Evolutionary conservation across 2,888 invertebrate species (phyloP), one percentile per base, ranked within the genome.

Genomic region (Sturmia bella): DNA sequence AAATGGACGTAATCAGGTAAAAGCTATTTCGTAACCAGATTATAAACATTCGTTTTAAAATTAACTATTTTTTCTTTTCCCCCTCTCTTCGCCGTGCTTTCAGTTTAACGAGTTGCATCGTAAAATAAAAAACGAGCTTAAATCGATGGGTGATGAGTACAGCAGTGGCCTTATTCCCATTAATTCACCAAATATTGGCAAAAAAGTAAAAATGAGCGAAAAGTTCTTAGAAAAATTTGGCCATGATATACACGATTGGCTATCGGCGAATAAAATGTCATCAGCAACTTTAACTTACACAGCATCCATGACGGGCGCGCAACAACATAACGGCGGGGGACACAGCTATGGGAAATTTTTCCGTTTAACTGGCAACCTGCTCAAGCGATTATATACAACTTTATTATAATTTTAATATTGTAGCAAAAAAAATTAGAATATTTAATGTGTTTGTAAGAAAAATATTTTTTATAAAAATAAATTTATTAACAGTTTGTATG

Each of bases 181-280:
- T 12, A 82, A 87, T 48, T 89, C 89, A 0, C 70, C 74, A 1
- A 85, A 84, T 7, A 83, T 89, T 32, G 89, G 89, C 32, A 86
- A 86, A 17, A 87, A 86, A 37, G 70, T 87, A 6, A 85, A 82
- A 19, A 84, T 83, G 6, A 85, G 66, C 12, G 88, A 89, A 74
- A 37, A 77, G 9, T 89, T 89, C 63, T 63, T 85, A 48, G 85
- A 87, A 9, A 88, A 87, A 63, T 89, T 87, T 61, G 87, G 85
- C 56, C 77, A 79, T 3, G 84, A 87, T 32, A 88, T 89, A n/a
- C 85, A 88, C 74, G 84, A 85, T 12, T 89, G 89, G 89, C 70
- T 89, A 19, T 41, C 85, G 3, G 66, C 52, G 17, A 69, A 82
- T 54, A 64, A 74, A 41, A 59, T 85, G 3, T 80, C 83, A 9